Percentiles rank a stretch among this genome's conserved stretches.
phyloP scores from a whole-genome alignment of 2,797 vertebrate species.

The Hypotaenidia okinawae region DNA sequence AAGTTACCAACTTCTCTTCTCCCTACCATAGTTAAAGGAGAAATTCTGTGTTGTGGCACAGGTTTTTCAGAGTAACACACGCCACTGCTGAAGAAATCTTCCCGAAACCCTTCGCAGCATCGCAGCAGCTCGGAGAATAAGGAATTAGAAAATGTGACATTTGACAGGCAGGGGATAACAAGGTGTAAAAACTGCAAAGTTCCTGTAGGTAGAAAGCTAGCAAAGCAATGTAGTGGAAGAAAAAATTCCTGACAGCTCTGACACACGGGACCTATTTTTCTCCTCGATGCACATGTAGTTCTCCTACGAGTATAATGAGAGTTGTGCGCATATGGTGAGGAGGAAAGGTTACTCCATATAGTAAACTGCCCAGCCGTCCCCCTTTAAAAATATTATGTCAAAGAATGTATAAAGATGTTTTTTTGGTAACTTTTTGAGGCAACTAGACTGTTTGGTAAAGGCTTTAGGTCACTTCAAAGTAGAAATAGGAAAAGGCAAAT shows the following conservation, averaged over 20 bases:
- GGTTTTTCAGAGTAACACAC: neutral
- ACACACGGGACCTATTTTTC: conserved; percentile 49
- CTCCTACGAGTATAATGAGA: neutral
- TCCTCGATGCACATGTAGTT: conserved; percentile 23
- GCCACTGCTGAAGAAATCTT: neutral
- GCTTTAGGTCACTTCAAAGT: neutral
- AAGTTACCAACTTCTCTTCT: neutral
- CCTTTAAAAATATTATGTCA: neutral
- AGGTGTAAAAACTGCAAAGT: conserved; percentile 41
- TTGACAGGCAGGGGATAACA: conserved; percentile 40
- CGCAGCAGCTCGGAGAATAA: neutral
- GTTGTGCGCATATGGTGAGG: neutral
- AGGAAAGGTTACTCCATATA: neutral
- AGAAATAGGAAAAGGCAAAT: conserved; percentile 48
- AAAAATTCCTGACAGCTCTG: conserved; percentile 52
- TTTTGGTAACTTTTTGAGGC: neutral
- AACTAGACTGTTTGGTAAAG: neutral
- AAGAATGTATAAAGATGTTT: neutral
- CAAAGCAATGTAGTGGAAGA: conserved; percentile 56
- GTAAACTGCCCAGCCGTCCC: neutral
- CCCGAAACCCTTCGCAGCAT: rapidly evolving
- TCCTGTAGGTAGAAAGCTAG: conserved; percentile 37
- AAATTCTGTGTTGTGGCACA: neutral
- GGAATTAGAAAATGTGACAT: conserved; percentile 37
- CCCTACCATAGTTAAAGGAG: neutral